Percentiles rank a stretch among this genome's conserved stretches.
phyloP scores from a whole-genome alignment of 2,113 vertebrate species.

The Pluvialis apricaria region DNA sequence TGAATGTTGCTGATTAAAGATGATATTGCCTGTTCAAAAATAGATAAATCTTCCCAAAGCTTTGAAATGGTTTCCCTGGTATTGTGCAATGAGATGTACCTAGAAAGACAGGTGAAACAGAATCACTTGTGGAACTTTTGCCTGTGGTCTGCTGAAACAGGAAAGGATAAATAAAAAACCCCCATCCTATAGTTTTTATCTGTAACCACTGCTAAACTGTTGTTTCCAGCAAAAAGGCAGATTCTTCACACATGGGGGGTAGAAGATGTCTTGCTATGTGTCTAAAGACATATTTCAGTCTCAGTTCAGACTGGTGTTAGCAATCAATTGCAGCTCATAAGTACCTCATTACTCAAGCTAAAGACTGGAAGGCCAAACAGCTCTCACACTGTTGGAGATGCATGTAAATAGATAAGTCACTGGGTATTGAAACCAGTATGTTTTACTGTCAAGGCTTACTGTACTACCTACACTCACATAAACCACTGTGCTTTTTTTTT shows the following conservation, averaged over 20 bases:
- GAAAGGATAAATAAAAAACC: neutral
- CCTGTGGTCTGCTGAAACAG: neutral
- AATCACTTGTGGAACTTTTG: neutral
- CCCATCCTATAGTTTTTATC: neutral
- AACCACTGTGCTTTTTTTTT: neutral
- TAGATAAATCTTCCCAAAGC: neutral
- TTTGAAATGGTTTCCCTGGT: neutral
- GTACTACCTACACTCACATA: neutral
- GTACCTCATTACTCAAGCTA: neutral
- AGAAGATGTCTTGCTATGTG: neutral
- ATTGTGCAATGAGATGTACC: neutral
- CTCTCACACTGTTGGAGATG: neutral
- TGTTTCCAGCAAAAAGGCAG: neutral
- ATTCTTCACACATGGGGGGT: neutral
- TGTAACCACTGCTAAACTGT: neutral
- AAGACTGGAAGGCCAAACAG: neutral
- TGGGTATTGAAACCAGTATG: neutral
- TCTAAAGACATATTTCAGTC: neutral
- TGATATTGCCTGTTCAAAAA: neutral
- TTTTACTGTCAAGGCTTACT: neutral
- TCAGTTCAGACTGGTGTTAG: neutral
- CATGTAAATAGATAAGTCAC: neutral
- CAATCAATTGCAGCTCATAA: neutral
- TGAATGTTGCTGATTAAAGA: neutral
- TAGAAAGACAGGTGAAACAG: neutral